These are phyloP conservation scores for Nomada fucata DNA, from an alignment of 2,888 invertebrate genomes.

Conservation along the genomic window DNA sequence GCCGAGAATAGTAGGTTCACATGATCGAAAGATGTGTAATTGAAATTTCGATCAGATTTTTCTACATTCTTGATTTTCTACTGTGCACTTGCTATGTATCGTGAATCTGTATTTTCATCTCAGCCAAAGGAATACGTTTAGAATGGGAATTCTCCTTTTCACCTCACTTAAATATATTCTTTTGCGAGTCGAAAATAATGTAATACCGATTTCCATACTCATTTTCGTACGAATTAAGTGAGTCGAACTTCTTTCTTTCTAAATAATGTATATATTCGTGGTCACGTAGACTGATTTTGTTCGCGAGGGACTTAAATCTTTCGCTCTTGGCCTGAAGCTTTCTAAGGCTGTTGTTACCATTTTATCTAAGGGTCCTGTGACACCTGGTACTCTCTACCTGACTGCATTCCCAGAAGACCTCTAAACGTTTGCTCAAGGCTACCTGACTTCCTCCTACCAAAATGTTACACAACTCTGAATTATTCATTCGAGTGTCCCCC, in stretches of 20 bases:
- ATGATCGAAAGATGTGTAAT: too few relatives aligned
- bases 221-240: background rate
- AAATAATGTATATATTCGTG: slow-evolving; percentile 7
- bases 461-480: slow-evolving; percentile 59
- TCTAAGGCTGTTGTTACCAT: slow-evolving; percentile 1
- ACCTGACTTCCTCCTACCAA: slow-evolving; percentile 53
- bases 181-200: background rate
- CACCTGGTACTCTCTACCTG: slow-evolving; percentile 56
- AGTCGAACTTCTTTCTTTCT: background rate
- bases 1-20: too few relatives aligned
- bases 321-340: background rate
- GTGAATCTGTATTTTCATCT: too few relatives aligned
- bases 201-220: background rate
- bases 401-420: slow-evolving; percentile 57
- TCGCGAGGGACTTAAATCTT: background rate
- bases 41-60: too few relatives aligned
- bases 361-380: slow-evolving; percentile 36
- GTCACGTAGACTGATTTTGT: slow-evolving; percentile 12
- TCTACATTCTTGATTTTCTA: too few relatives aligned
- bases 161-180: too few relatives aligned
- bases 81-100: too few relatives aligned
- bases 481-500: slow-evolving; percentile 52
- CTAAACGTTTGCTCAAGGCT: slow-evolving; percentile 54
- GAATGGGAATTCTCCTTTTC: background rate
- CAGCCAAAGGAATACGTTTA: background rate